Base-by-base conservation (phyloP, 2,113 vertebrate genomes). In the Coreoperca whiteheadi region DNA sequence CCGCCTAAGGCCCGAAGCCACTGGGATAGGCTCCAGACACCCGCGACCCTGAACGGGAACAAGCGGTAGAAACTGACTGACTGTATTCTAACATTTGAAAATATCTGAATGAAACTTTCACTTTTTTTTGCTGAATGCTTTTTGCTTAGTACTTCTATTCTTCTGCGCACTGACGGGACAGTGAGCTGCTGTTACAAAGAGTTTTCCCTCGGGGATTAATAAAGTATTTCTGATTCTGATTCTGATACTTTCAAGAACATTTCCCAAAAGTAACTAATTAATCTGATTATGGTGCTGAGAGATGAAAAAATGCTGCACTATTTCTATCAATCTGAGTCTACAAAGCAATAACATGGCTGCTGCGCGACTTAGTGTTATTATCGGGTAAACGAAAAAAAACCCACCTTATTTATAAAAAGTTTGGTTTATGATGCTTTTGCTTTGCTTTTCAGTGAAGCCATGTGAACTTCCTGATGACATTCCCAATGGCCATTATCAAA, bases 361-460 rank as follows among this genome's bases (percentile, higher is more conserved):
- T 50, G 56, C 25, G 1, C 32, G 54, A 71, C 23, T 6, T 37
- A 10, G 23, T 20, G 4, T 25, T 56, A 12, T 69, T 69, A 6
- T 59, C n/a, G n/a, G n/a, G 37, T 7, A 39, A 39, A 39, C 6
- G 37, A 7, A 39, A 37, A 34, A 37, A 37, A 21, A 12, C 32
- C 4, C 1, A 37, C 20, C 18, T n/a, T 8, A 20, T 34, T 14
- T 8, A 39, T 18, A 25, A 20, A 41, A 9, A 15, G 4, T 12
- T 46, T 48, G 46, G 1, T 39, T 57, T 3, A 53, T 70, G 10
- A 64, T 2, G 18, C 6, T 61, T 41, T 23, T 18, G 12, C 6
- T 39, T 21, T 48, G n/a, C 5, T 46, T 51, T 74, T 28, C 77
- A 93, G 92, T 89, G 25, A 92, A 87, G 64, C 89, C 89, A 28